Evolutionary conservation across 2,113 vertebrate genomes (phyloP).

Genomic region (Alces alces): DNA sequence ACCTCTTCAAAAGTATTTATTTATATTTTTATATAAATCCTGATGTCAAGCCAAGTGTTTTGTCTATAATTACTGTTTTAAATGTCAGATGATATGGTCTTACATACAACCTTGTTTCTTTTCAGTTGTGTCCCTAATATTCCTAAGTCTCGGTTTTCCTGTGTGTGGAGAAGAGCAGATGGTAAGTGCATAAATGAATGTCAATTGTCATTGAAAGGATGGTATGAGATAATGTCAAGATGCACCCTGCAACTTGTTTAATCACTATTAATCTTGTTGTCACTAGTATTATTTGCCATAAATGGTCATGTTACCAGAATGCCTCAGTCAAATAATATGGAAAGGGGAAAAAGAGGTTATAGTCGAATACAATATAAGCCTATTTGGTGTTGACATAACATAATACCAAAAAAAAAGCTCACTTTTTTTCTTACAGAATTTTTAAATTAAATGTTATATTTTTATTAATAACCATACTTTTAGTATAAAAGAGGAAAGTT

Average conservation of each 20-base stretch:
- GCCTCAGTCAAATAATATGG: neutral
- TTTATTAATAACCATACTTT: conserved; percentile 40
- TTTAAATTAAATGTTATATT: neutral
- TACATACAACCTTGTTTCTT: neutral
- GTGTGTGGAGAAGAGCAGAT: neutral
- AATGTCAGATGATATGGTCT: neutral
- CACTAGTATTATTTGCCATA: neutral
- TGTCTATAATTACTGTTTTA: neutral
- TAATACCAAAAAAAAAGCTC: neutral
- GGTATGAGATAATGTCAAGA: neutral
- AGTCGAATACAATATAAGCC: neutral
- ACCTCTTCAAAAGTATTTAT: neutral
- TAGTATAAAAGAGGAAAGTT: neutral
- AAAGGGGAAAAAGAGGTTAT: neutral
- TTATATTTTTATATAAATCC: neutral
- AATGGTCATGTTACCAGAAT: neutral
- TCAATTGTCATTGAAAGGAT: neutral
- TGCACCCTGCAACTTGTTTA: neutral
- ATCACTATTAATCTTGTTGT: neutral
- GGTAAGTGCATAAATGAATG: neutral
- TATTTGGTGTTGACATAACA: neutral
- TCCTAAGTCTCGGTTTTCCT: neutral
- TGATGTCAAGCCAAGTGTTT: neutral
- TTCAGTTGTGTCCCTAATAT: neutral
- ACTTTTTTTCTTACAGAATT: neutral